Percentiles rank a stretch among this genome's conserved stretches.
Evolutionary conservation across 2,797 vertebrate species (phyloP).

Genomic region (Hoplostethus mediterraneus): DNA sequence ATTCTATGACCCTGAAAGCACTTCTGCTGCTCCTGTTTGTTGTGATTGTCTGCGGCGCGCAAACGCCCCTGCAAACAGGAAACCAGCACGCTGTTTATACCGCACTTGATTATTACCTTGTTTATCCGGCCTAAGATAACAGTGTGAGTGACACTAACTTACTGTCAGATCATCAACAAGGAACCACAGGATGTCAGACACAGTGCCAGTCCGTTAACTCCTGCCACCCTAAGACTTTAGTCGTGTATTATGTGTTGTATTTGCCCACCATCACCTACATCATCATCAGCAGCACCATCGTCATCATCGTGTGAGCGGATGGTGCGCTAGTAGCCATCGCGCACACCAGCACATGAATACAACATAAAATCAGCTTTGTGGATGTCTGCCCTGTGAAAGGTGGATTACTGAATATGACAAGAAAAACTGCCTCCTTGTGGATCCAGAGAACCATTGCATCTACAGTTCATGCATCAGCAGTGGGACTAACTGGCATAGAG

Average conservation of each 20-base stretch:
- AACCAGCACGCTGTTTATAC: conserved; percentile 61
- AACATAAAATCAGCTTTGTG: not conserved
- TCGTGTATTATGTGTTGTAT: not conserved
- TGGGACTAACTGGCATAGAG: not conserved
- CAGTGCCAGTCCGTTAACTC: conserved; percentile 9
- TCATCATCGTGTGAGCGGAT: not conserved
- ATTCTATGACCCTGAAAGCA: conserved; percentile 33
- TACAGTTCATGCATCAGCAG: not conserved
- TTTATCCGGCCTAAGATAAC: conserved; percentile 72
- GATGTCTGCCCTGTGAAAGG: not conserved
- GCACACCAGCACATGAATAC: not conserved
- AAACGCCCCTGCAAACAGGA: conserved; percentile 52
- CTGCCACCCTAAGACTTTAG: conserved; percentile 11
- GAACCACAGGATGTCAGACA: conserved; percentile 57
- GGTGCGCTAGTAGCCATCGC: not conserved
- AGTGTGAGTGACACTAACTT: conserved; percentile 9
- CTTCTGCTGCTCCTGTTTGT: conserved; percentile 23
- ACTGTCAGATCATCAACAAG: conserved; percentile 56
- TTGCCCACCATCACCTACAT: not conserved
- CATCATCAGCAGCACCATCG: not conserved
- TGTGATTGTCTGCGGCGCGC: conserved; percentile 24
- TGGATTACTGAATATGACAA: conserved; percentile 13
- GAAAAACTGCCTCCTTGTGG: conserved; percentile 74
- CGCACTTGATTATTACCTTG: conserved; percentile 77
- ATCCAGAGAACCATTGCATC: conserved; percentile 45